Conservation (phyloP, 2,888 invertebrate genomes). For the Synergus itoensis region DNA sequence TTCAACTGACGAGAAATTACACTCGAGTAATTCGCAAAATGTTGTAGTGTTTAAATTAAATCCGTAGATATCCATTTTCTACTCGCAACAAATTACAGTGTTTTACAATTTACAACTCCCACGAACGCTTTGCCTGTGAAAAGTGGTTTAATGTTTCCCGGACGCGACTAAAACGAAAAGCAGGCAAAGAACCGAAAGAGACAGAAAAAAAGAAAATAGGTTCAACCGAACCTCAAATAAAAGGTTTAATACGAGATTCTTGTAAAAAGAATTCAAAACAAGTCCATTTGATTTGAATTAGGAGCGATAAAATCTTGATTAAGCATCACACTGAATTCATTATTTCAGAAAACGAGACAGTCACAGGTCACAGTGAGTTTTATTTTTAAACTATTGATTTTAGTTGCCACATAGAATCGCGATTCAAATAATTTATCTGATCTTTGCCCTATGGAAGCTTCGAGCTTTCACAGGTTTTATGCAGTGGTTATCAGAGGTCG, state of each 20-base stretch:
- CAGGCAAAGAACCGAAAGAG: slow-evolving; percentile 8
- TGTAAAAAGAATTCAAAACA: not conserved
- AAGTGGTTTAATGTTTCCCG: slow-evolving; percentile 35
- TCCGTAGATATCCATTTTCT: slow-evolving; percentile 30
- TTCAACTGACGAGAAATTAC: not conserved
- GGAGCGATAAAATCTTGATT: not conserved
- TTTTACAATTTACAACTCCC: slow-evolving; percentile 28
- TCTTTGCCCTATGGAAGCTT: slow-evolving; percentile 1
- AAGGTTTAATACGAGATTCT: not conserved
- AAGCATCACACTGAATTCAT: not conserved
- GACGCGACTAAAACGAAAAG: slow-evolving; percentile 34
- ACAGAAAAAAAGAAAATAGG: not conserved
- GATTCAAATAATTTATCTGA: slow-evolving; percentile 58
- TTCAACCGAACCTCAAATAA: not conserved
- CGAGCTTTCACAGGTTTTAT: not conserved
- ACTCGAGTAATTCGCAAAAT: slow-evolving; percentile 17
- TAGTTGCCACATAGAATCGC: slow-evolving; percentile 59
- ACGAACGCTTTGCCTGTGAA: slow-evolving; percentile 20
- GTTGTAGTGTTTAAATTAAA: slow-evolving; percentile 27
- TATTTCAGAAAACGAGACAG: not conserved
- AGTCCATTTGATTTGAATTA: not conserved
- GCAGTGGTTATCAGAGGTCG: not conserved
- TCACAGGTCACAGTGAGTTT: slow-evolving; percentile 37
- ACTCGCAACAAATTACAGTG: slow-evolving; percentile 30
- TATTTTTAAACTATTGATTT: slow-evolving; percentile 66